Percentiles rank a stretch among this genome's conserved stretches.
Conservation (phyloP, 2,113 vertebrate species). For the Nothocercus nigrocapillus region DNA sequence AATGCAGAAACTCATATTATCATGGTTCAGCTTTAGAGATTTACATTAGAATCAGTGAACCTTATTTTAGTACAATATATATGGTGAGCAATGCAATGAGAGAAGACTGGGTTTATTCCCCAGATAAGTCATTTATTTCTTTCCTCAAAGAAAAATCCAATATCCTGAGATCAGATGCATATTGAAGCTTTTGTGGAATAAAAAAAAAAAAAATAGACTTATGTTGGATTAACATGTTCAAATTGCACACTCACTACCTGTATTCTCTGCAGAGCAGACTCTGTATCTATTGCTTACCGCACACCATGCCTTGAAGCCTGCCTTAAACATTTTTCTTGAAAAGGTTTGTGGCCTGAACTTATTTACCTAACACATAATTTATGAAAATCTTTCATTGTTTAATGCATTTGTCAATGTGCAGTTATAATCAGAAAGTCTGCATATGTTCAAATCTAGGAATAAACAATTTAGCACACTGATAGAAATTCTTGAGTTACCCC, state of each 20-base stretch:
- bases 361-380: conserved; percentile 38
- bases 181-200: conserved; percentile 69
- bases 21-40: conserved; percentile 78
- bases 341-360: not conserved
- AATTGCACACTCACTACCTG: conserved; percentile 34
- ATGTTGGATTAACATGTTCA: conserved; percentile 73
- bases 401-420: conserved; percentile 15
- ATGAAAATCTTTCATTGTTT: conserved; percentile 4
- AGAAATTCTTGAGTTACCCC: rapidly evolving
- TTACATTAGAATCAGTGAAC: conserved; percentile 79
- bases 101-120: conserved; percentile 78
- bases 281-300: not conserved
- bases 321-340: not conserved
- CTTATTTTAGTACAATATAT: conserved; percentile 75
- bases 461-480: not conserved
- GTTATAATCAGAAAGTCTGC: not conserved
- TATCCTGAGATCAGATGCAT: conserved; percentile 82
- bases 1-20: conserved; percentile 72
- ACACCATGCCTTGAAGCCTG: not conserved
- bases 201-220: conserved; percentile 37
- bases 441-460: not conserved
- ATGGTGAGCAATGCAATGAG: conserved; percentile 56
- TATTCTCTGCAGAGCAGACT: conserved; percentile 22
- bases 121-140: conserved; percentile 82
- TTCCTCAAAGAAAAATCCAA: conserved; percentile 83